Evolutionary conservation across 2,888 invertebrate genomes (phyloP).

Genomic region (Dinocampus coccinellae): DNA sequence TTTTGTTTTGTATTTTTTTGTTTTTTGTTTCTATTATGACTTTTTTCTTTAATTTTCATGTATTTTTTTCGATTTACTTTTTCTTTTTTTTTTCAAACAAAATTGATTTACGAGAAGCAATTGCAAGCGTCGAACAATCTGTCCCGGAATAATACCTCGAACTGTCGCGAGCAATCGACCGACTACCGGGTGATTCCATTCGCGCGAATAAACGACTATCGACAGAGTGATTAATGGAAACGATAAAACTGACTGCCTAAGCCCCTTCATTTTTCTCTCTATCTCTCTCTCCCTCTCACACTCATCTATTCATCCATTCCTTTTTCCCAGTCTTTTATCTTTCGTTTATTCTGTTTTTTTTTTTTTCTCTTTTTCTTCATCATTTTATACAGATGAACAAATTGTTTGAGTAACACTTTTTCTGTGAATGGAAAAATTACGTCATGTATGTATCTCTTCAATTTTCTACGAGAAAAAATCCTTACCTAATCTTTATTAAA

Average conservation of each 20-base stretch:
- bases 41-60: neutral
- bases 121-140: constrained; percentile 37
- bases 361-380: neutral
- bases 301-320: constrained; percentile 24
- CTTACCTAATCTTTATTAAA: too few relatives aligned
- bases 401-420: constrained; percentile 32
- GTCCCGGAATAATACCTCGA: constrained; percentile 37
- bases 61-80: neutral
- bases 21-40: neutral
- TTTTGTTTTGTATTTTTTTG: neutral
- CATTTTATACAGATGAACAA: constrained; percentile 24
- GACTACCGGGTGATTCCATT: constrained; percentile 38
- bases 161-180: constrained; percentile 39
- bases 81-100: constrained; percentile 23
- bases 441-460: neutral
- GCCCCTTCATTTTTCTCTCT: constrained; percentile 18
- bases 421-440: constrained; percentile 20
- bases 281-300: too few relatives aligned
- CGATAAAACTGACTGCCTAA: constrained; percentile 39
- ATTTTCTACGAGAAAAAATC: neutral
- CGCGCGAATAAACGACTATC: constrained; percentile 38
- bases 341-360: too few relatives aligned
- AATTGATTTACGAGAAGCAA: constrained; percentile 35
- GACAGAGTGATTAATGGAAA: constrained; percentile 40
- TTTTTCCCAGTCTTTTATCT: constrained; percentile 24